These are phyloP conservation scores for Mesorhabditis spiculigera DNA, from an alignment of 2,888 invertebrate species.

Conservation along the genomic window DNA sequence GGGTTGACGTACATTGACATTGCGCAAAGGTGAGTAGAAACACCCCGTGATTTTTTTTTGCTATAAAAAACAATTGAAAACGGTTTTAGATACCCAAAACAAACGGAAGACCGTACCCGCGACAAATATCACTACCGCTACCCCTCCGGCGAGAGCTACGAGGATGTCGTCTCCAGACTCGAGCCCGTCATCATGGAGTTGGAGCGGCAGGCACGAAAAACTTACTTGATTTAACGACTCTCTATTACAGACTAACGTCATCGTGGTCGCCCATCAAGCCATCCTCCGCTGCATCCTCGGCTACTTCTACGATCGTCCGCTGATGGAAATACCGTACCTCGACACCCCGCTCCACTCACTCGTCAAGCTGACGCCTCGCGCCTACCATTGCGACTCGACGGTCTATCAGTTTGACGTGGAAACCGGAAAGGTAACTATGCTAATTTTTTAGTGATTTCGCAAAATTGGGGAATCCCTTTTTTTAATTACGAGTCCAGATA, in stretches of 20 bases:
- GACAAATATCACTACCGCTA: slow-evolving; percentile 73
- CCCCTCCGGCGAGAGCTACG: slow-evolving; percentile 69
- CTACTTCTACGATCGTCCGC: slow-evolving; percentile 74
- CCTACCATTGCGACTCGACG: slow-evolving; percentile 75
- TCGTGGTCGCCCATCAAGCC: slow-evolving; percentile 87
- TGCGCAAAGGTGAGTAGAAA: slow-evolving; percentile 65
- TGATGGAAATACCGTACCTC: slow-evolving; percentile 35
- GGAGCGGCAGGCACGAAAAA: slow-evolving; percentile 62
- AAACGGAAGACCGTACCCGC: slow-evolving; percentile 82
- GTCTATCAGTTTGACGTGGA: slow-evolving; percentile 32
- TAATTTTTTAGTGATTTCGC: too few species aligned
- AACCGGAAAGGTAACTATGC: slow-evolving; percentile 17
- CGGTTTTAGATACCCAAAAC: slow-evolving; percentile 74
- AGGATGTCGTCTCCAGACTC: slow-evolving; percentile 82
- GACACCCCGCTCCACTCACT: slow-evolving; percentile 41
- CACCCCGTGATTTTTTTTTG: not conserved
- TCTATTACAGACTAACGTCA: slow-evolving; percentile 71
- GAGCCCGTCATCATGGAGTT: slow-evolving; percentile 72
- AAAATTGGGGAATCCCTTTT: too few species aligned
- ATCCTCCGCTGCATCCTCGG: slow-evolving; percentile 81
- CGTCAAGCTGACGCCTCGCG: slow-evolving; percentile 72
- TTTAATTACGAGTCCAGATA: too few species aligned
- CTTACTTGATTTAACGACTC: not conserved
- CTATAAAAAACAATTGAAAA: not conserved
- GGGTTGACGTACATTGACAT: slow-evolving; percentile 88